Evolutionary conservation across 2,113 vertebrate species (phyloP).

Genomic region (Platanista minor): DNA sequence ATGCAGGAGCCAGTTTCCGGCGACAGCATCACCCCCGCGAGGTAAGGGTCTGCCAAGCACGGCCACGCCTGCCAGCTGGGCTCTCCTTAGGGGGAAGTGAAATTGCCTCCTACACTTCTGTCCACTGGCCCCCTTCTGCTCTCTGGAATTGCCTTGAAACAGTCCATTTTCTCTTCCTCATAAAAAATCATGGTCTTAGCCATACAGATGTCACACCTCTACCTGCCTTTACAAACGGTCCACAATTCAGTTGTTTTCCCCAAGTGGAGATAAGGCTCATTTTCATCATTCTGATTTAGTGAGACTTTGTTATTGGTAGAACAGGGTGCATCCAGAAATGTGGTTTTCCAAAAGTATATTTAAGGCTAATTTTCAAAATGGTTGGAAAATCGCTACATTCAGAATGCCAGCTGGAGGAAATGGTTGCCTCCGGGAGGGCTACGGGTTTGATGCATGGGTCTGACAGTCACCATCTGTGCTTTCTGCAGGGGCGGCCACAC

Average conservation of each 20-base stretch:
- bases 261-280: neutral
- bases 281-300: neutral
- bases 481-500: neutral
- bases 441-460: neutral
- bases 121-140: neutral
- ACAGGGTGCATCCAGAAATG: neutral
- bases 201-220: neutral
- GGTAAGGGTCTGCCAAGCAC: neutral
- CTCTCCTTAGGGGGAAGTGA: neutral
- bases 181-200: neutral
- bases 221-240: neutral
- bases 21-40: accelerated
- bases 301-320: neutral
- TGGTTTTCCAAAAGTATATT: neutral
- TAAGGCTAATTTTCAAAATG: conserved; percentile 15
- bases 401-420: neutral
- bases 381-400: neutral
- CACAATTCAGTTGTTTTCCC: neutral
- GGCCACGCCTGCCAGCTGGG: neutral
- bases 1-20: no score
- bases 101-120: neutral
- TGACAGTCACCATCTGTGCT: conserved; percentile 7
- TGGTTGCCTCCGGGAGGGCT: neutral
- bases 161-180: neutral
- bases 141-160: neutral